phyloP scores from a whole-genome alignment of 53 echinoderm and acorn worm genomes.

The Astropecten irregularis region DNA sequence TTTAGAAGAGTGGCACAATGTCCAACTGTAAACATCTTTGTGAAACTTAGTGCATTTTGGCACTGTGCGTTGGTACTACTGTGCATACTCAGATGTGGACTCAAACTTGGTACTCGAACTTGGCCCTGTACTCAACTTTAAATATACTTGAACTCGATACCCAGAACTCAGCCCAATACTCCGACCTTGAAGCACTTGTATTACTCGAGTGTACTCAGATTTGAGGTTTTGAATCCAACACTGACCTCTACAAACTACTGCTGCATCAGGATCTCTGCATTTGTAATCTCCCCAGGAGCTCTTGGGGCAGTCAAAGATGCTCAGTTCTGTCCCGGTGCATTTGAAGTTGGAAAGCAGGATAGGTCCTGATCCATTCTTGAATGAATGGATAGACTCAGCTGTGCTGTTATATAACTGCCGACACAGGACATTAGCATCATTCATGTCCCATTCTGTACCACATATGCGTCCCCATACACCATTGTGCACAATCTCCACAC shows the following conservation, averaged over 20 bases:
- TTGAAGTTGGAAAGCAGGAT: conserved; percentile 58
- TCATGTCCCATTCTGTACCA: conserved; percentile 67
- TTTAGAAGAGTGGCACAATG: no score
- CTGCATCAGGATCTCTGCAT: conserved; percentile 61
- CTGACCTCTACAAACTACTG: conserved; percentile 79
- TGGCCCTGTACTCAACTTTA: no score
- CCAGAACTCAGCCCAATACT: no score
- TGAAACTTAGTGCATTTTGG: no score
- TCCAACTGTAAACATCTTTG: no score
- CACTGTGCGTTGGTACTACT: no score
- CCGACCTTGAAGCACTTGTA: no score
- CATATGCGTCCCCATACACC: conserved; percentile 85
- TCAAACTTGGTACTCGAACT: no score
- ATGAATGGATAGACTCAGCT: conserved; percentile 51
- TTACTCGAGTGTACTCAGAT: no score
- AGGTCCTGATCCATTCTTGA: conserved; percentile 45
- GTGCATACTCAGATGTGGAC: no score
- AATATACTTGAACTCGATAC: no score
- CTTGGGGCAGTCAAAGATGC: conserved; percentile 59
- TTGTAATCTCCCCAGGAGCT: conserved; percentile 26
- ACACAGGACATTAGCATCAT: conserved; percentile 78
- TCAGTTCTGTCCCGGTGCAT: conserved; percentile 67
- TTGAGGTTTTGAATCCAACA: no score
- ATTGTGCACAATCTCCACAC: conserved; percentile 83
- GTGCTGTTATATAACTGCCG: conserved; percentile 87